Percentiles rank a stretch among this genome's conserved stretches.
phyloP scores from a whole-genome alignment of 2,797 vertebrate genomes.

The Megaceryle alcyon region DNA sequence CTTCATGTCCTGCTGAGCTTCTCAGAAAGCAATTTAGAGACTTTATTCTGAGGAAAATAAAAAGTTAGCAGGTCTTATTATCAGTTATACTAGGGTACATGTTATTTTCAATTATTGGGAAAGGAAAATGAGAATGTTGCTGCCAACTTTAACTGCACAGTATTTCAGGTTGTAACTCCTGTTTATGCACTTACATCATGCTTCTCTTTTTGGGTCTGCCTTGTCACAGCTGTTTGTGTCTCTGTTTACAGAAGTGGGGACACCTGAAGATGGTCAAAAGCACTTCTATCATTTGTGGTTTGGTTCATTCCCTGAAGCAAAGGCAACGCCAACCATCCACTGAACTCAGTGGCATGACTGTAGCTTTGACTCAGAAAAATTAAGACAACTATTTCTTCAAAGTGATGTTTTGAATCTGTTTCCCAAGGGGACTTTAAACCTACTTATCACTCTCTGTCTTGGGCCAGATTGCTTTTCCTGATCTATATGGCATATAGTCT shows the following conservation, averaged over 20 bases:
- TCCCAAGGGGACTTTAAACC: constrained; percentile 8
- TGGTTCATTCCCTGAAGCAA: background rate
- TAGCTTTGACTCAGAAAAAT: constrained; percentile 28
- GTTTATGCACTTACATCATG: rapidly evolving
- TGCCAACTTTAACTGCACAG: background rate
- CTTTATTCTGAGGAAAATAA: background rate
- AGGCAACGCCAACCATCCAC: rapidly evolving
- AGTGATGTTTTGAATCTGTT: background rate
- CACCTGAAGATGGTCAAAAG: background rate
- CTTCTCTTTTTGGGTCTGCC: background rate
- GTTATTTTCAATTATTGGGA: background rate
- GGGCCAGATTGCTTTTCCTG: background rate
- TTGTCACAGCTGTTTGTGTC: background rate
- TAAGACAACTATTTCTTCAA: background rate
- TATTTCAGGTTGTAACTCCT: background rate
- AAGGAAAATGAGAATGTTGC: background rate
- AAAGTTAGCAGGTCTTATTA: background rate
- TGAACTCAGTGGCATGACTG: background rate
- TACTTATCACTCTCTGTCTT: background rate
- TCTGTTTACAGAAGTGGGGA: rapidly evolving
- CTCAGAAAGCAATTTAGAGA: background rate
- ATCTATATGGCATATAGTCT: background rate
- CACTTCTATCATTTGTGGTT: rapidly evolving
- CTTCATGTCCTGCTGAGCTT: background rate
- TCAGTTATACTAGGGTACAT: background rate